These are phyloP conservation scores for Zelleria hepariella DNA, from an alignment of 2,888 invertebrate genomes.

Conservation along the genomic window DNA sequence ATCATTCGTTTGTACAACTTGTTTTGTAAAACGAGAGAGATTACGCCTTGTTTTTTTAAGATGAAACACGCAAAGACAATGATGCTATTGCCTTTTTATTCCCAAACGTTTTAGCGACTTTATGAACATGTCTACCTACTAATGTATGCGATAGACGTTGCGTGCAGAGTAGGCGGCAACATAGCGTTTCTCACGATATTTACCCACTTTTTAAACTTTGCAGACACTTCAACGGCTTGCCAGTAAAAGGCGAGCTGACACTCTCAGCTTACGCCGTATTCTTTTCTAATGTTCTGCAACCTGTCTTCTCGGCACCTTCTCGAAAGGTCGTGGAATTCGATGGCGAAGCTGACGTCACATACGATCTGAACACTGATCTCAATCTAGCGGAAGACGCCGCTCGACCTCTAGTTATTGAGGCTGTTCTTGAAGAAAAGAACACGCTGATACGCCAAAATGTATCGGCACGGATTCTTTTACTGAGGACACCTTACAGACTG, in stretches of 20 bases:
- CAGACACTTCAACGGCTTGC: constrained; percentile 88
- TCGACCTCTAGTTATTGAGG: constrained; percentile 86
- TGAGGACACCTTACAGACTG: constrained; percentile 68
- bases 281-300: constrained; percentile 83
- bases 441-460: constrained; percentile 89
- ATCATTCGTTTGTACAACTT: neutral
- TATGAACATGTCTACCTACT: neutral
- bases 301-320: constrained; percentile 79
- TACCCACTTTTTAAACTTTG: constrained; percentile 6
- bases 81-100: neutral
- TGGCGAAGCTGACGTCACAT: constrained; percentile 78
- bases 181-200: neutral
- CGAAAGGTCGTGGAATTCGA: constrained; percentile 80
- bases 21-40: neutral
- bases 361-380: constrained; percentile 81
- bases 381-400: constrained; percentile 84
- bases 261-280: constrained; percentile 88
- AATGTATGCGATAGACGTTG: neutral
- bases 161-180: neutral
- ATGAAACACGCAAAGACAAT: neutral
- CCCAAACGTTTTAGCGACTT: neutral
- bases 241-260: constrained; percentile 88
- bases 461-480: constrained; percentile 74
- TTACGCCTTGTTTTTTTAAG: neutral
- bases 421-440: constrained; percentile 90